Evolutionary conservation across 1,140 invertebrate species (phyloP).

Genomic region (Eumeta japonica): DNA sequence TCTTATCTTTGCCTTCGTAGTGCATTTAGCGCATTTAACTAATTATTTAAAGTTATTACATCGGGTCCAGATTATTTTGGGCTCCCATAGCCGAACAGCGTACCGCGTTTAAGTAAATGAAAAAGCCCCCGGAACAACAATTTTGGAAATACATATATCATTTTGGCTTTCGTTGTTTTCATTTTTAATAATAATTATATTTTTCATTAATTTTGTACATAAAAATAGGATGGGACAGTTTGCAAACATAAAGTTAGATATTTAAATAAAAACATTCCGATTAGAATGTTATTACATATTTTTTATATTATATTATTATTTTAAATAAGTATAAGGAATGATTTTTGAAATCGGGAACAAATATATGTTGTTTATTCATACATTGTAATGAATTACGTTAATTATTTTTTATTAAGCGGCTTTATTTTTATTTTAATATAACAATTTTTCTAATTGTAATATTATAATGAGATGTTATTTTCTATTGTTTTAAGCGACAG

Average conservation of each 20-base stretch:
- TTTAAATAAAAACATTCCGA: conserved; percentile 54
- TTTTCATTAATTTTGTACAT: conserved; percentile 56
- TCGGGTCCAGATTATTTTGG: no score
- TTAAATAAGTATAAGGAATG: no score
- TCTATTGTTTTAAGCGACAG: conserved; percentile 55
- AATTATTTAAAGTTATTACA: no score
- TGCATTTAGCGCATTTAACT: no score
- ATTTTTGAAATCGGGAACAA: conserved; percentile 56
- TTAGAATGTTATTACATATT: conserved; percentile 57
- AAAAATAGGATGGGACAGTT: conserved; percentile 55
- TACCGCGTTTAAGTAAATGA: no score
- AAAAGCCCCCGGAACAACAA: no score
- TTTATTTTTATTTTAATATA: conserved; percentile 54
- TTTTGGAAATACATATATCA: no score
- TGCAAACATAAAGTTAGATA: conserved; percentile 57
- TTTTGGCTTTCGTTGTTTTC: no score
- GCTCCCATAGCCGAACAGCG: no score
- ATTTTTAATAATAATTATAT: no score
- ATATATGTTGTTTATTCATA: conserved; percentile 57
- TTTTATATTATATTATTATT: conserved; percentile 42
- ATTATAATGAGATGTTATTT: conserved; percentile 56
- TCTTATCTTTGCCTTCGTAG: no score
- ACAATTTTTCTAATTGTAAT: conserved; percentile 46
- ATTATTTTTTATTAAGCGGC: conserved; percentile 55
- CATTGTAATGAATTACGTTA: conserved; percentile 56